Evolutionary conservation across 2,113 vertebrate genomes (phyloP).

Genomic region (Zosterops lateralis): DNA sequence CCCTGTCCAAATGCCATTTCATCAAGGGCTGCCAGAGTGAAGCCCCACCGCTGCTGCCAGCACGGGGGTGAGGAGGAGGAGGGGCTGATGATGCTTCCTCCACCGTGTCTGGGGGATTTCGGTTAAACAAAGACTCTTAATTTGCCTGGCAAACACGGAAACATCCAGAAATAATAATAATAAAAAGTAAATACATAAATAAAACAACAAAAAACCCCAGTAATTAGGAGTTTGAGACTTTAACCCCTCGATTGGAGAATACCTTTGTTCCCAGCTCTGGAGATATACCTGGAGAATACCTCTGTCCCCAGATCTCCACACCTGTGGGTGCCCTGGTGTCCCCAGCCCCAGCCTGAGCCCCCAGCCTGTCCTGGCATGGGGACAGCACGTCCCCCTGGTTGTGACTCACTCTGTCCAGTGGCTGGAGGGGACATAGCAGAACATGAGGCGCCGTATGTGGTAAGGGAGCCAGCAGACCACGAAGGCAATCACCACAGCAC

Average conservation of each 20-base stretch:
- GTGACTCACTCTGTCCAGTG: constrained; percentile 90
- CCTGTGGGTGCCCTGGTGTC: fast-evolving
- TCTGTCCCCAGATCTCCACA: background rate
- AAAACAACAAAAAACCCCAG: fast-evolving
- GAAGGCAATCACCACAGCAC: constrained; percentile 92
- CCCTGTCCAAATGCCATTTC: background rate
- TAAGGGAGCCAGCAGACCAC: constrained; percentile 97
- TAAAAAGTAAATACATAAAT: no score
- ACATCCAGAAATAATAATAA: background rate
- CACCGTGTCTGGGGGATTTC: background rate
- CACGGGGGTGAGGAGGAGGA: background rate
- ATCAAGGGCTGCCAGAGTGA: background rate
- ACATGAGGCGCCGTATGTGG: constrained; percentile 92
- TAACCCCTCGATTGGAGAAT: fast-evolving
- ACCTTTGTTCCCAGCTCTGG: background rate
- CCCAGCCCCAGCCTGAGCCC: background rate
- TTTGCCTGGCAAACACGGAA: background rate
- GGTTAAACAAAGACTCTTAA: background rate
- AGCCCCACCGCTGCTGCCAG: background rate
- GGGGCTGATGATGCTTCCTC: background rate
- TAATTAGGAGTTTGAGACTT: background rate
- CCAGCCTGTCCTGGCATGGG: fast-evolving
- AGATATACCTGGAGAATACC: no score
- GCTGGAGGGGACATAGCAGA: constrained; percentile 84
- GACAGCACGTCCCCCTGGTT: fast-evolving